A percentile compares a stretch with the other conserved stretches of the same genome.
These are phyloP conservation scores for Enteromius fasciolatus DNA, from an alignment of 2,797 vertebrate genomes.

Conservation along the genomic window DNA sequence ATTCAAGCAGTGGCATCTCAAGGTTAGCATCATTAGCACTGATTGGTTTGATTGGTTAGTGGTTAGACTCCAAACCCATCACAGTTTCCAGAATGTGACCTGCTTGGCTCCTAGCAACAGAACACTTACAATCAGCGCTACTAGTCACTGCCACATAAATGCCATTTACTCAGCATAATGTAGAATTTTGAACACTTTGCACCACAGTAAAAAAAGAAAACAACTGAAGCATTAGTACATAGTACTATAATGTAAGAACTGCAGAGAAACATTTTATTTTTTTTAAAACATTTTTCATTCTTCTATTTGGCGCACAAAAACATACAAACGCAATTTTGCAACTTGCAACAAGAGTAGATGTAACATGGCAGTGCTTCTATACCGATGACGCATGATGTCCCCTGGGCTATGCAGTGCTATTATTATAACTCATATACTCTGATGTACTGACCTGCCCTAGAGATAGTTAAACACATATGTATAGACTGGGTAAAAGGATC, in stretches of 20 bases:
- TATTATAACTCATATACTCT: conserved; percentile 31
- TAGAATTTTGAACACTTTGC: neutral
- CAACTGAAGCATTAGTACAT: neutral
- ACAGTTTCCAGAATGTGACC: conserved; percentile 54
- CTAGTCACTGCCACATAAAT: neutral
- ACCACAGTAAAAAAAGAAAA: neutral
- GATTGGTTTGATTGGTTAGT: conserved; percentile 46
- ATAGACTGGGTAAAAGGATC: conserved; percentile 12
- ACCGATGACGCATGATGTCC: conserved; percentile 6
- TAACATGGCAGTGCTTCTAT: conserved; percentile 25
- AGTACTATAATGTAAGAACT: no score
- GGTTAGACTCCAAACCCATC: conserved; percentile 34
- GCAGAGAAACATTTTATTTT: neutral
- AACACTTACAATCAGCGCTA: neutral
- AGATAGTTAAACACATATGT: conserved; percentile 14
- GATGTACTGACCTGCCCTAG: neutral
- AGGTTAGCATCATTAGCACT: conserved; percentile 34
- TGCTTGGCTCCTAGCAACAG: conserved; percentile 48
- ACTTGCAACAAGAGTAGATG: neutral
- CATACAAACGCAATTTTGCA: conserved; percentile 18
- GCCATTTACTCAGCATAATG: neutral
- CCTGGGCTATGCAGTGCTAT: conserved; percentile 3
- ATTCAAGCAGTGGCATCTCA: conserved; percentile 42
- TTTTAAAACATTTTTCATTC: neutral
- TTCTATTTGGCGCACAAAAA: neutral